phyloP scores from a whole-genome alignment of 2,113 vertebrate species.

The cat (Felis catus) region DNA sequence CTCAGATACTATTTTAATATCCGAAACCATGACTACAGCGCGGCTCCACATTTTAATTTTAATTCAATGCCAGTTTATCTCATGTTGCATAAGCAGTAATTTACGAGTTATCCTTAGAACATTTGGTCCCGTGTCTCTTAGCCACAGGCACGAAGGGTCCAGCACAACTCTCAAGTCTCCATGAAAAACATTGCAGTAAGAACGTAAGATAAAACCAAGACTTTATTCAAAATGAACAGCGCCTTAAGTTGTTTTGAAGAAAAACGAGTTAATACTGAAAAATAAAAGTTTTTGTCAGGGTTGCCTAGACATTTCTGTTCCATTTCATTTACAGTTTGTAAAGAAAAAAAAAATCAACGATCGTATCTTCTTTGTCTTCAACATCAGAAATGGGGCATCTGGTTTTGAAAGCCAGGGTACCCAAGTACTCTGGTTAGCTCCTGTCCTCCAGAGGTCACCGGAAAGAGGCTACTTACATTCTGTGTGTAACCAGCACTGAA shows the following conservation, averaged over 20 bases:
- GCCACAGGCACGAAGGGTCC: constrained; percentile 19
- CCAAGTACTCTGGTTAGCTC: neutral
- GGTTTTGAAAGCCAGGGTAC: neutral
- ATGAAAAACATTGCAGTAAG: neutral
- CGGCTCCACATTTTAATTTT: neutral
- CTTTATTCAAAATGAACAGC: constrained; percentile 43
- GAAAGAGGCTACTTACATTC: neutral
- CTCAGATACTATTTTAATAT: neutral
- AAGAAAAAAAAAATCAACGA: constrained; percentile 38
- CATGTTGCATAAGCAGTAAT: constrained; percentile 37
- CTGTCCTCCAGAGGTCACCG: neutral
- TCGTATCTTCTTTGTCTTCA: neutral
- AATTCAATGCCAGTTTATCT: neutral
- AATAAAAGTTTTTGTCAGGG: constrained; percentile 10
- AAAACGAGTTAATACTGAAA: neutral
- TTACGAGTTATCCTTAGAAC: constrained; percentile 50
- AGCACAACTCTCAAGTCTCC: neutral
- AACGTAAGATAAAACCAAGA: neutral
- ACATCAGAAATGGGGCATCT: neutral
- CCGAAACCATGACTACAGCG: neutral
- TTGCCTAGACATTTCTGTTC: constrained; percentile 10
- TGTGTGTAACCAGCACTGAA: neutral
- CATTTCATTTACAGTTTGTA: constrained; percentile 1
- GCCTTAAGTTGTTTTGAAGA: neutral
- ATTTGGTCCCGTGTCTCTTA: neutral